These are phyloP conservation scores for Drosophila varians DNA, from an alignment of 1,140 invertebrate species.

Conservation along the genomic window DNA sequence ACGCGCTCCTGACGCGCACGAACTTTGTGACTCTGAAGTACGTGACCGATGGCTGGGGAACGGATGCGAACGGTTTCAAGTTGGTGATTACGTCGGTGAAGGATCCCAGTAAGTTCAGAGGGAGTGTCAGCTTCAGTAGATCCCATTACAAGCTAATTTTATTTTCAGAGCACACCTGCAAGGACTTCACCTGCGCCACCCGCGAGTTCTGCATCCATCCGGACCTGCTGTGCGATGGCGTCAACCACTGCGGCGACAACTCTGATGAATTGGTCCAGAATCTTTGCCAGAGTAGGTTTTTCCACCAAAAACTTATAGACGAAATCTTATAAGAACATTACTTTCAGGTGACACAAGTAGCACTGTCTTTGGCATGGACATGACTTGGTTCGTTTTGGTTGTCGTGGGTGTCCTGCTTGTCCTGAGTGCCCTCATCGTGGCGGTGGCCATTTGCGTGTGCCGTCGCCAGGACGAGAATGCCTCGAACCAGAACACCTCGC, in stretches of 20 bases:
- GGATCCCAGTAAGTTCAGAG: constrained; percentile 92
- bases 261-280: constrained; percentile 93
- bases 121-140: neutral
- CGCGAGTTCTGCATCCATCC: constrained; percentile 95
- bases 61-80: constrained; percentile 94
- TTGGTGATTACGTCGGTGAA: constrained; percentile 97
- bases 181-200: constrained; percentile 93
- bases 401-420: constrained; percentile 88
- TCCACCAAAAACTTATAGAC: neutral
- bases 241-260: constrained; percentile 96
- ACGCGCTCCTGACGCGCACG: constrained; percentile 93
- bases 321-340: neutral
- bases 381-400: constrained; percentile 89
- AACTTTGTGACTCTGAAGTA: constrained; percentile 97
- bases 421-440: constrained; percentile 87
- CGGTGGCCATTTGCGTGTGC: constrained; percentile 89
- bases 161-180: constrained; percentile 92
- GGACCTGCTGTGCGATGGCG: constrained; percentile 94
- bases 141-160: constrained; percentile 9
- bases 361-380: constrained; percentile 90
- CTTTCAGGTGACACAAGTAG: constrained; percentile 88
- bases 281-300: constrained; percentile 90
- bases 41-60: constrained; percentile 96
- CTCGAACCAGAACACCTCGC: constrained; percentile 83
- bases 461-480: constrained; percentile 86